Percentiles rank a stretch among this genome's conserved stretches.
Conservation (phyloP, 2,113 vertebrate genomes). For the Xerus inauris region DNA sequence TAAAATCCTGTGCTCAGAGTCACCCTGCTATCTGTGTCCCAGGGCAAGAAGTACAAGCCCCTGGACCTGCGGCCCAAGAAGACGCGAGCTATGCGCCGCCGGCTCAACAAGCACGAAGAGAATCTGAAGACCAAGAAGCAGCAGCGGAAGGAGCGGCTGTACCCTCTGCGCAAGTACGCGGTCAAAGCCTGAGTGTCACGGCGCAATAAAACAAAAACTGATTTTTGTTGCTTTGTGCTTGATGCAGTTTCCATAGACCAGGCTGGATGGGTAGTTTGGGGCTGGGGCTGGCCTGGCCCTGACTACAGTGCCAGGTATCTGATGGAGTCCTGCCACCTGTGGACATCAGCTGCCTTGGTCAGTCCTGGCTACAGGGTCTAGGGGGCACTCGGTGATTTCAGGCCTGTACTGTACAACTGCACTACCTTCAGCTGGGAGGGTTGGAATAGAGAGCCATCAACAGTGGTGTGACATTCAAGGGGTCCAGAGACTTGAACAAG, state of each 20-base stretch:
- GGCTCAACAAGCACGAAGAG: conserved; percentile 95
- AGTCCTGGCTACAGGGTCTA: neutral
- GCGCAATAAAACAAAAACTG: conserved; percentile 83
- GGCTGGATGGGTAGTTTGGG: neutral
- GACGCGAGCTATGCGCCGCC: conserved; percentile 95
- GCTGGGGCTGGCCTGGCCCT: neutral
- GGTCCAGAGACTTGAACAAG: too few relatives aligned
- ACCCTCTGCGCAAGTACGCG: conserved; percentile 94
- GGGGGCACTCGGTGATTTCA: too few relatives aligned
- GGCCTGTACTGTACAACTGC: neutral
- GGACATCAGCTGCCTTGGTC: neutral
- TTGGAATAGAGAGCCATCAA: neutral
- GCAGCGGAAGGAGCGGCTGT: conserved; percentile 95
- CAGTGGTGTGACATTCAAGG: accelerated
- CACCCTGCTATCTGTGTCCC: neutral
- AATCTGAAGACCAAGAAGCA: conserved; percentile 96
- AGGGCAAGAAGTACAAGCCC: conserved; percentile 99
- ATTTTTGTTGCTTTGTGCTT: neutral
- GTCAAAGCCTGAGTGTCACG: conserved; percentile 92
- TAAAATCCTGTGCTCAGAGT: neutral
- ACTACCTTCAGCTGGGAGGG: neutral
- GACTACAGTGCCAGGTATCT: too few relatives aligned
- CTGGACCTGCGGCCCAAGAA: conserved; percentile 98
- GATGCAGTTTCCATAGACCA: neutral
- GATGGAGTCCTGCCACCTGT: too few relatives aligned